Evolutionary conservation across 2,888 invertebrate genomes (phyloP), one percentile per base, ranked within the genome.

Genomic region (Athalia cordata): DNA sequence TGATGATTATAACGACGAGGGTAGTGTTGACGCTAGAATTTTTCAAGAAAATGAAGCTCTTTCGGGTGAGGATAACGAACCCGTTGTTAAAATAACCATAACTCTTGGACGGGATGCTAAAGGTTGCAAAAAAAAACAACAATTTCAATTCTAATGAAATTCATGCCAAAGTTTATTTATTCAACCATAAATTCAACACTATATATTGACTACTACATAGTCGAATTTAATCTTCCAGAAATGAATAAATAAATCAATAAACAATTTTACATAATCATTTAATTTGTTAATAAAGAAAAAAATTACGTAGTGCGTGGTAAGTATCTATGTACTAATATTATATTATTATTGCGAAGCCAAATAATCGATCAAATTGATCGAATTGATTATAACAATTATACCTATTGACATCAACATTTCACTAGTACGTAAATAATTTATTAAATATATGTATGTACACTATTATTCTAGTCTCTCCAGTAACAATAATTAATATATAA

Each of bases 21-120:
- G 68, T 11, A 47, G n/a, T 8, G 47, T 45, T 29, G 47, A 29
- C 43, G 68, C 9, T 3, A 59, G 79, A 47, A 77, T 77, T 4
- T 47, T 68, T 45, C 70, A 79, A 55, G 79, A 79, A n/a, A 50
- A 59, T 6, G 79, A 77, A 49, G 64, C 29, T n/a, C 52, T 68
- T 62, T 50, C 70, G 11, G 77, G 67, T 7, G 64, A 67, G 3
- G 77, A 79, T 68, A 29, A 29, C 29, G 77, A 77, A 9, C 68
- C 77, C 5, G 75, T 81, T 55, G 78, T 78, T n/a, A 72, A 78
- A 52, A 79, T 79, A 11, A 78, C 80, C 13, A 78, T 78, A 45
- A 78, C 78, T 45, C 61, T 78, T 9, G 78, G 72, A 3, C 55
- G 11, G 5, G 74, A 78, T 29, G 62, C 70, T n/a, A 6, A 52